A percentile compares a stretch with the other conserved stretches of the same genome.
Conservation (phyloP, 2,888 invertebrate species). For the Latrodectus hesperus region DNA sequence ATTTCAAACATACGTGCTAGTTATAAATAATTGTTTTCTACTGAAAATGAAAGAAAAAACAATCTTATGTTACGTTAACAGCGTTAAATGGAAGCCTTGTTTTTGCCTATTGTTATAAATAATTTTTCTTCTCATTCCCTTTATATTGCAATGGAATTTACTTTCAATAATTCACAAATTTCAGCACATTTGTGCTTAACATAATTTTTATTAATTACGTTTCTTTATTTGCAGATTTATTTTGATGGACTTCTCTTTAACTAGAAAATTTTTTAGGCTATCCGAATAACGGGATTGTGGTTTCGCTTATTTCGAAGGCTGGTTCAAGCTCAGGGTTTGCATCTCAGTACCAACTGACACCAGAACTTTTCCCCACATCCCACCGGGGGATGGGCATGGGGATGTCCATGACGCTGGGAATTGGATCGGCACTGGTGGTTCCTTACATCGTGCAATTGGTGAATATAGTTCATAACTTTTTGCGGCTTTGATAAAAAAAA, state of each 20-base stretch:
- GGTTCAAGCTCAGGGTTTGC: slow-evolving; percentile 79
- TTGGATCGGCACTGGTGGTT: slow-evolving; percentile 44
- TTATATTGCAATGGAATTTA: not conserved
- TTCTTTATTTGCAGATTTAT: not conserved
- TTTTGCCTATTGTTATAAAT: not conserved
- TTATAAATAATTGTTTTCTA: no score
- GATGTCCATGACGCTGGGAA: slow-evolving; percentile 43
- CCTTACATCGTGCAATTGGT: slow-evolving; percentile 58
- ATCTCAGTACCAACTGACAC: slow-evolving; percentile 79
- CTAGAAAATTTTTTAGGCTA: slow-evolving; percentile 13
- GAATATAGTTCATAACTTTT: not conserved
- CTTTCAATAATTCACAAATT: not conserved
- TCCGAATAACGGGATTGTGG: slow-evolving; percentile 18
- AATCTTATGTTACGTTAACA: not conserved
- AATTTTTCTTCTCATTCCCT: not conserved
- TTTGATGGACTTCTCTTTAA: not conserved
- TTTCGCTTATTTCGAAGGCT: slow-evolving; percentile 70
- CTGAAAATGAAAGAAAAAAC: not conserved
- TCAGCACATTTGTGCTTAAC: no score
- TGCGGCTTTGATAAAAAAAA: not conserved
- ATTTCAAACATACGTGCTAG: no score
- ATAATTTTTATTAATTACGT: not conserved
- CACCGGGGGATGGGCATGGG: slow-evolving; percentile 79
- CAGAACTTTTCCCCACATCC: slow-evolving; percentile 82
- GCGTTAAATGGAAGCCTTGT: not conserved